Base-by-base conservation (phyloP, 2,113 vertebrate species). In the Xerus inauris region DNA sequence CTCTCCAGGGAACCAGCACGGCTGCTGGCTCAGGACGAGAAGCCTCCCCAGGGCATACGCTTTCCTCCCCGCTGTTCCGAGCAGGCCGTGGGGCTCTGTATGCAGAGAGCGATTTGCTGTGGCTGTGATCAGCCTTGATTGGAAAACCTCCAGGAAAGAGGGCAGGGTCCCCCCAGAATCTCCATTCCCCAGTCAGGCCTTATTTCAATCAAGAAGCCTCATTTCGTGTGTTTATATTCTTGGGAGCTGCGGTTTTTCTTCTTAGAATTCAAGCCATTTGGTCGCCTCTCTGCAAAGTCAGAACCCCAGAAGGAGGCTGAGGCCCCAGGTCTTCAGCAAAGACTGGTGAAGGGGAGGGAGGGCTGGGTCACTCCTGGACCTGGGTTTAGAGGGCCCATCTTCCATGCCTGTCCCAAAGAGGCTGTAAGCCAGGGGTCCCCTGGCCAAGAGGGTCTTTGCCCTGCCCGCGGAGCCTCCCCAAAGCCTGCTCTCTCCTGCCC, bases 1-100 rank as follows among this genome's bases (percentile, higher is more conserved):
- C 0, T 12, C 64, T 59, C 84, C 32, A 9, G 32, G 38, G 47
- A 6, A 1, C 1, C 0, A 1, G 32, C 3, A 3, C 47, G 0
- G 11, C 22, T 17, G 38, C 72, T 3, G 0, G 7, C 8, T 12
- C 16, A 6, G 65, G 9, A 30, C 1, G 32, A 0, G 1, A 24
- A 54, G 26, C 32, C 7, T 0, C 13, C 35, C 40, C 30, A 8
- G 42, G 42, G 20, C 20, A 12, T 11, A 6, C 8, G 0, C 28
- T 47, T 38, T 5, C 38, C 40, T 12, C 19, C 54, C 57, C 38
- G 6, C 35, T 12, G 10, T 54, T 28, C 49, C 38, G 30, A 40
- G 77, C 65, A 19, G 24, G 20, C 17, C 2, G n/a, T 40, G 17
- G 10, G 7, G 38, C 62, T 2, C 28, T 1, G 13, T 20, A 10